Base-by-base conservation (phyloP, 2,888 invertebrate species). In the Caenorhabditis sinica region DNA sequence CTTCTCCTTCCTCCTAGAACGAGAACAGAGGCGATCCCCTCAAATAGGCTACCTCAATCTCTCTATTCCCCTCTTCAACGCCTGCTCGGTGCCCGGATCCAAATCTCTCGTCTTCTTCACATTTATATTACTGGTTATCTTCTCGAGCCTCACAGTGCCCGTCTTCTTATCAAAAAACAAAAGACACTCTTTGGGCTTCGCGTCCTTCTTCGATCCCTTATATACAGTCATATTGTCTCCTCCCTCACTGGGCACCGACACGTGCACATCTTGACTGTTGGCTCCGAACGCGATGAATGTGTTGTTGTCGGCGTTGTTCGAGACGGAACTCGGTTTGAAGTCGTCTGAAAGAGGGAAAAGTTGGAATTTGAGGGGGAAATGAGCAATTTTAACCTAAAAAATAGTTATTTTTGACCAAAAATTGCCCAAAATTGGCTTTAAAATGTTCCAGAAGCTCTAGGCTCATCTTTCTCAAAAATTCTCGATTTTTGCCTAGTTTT, bases 171-270 rank as follows among this genome's bases (percentile, higher is more conserved):
- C 90, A 69, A 89, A 92, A 66, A 92, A 90, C 56, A 92, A 72
- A 15, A 92, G 65, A 75, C 92, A 92, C 53, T 92, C 92, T 58
- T 90, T 91, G 28, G 87, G 89, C 61, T 90, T 90, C n/a, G 90
- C 87, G 13, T 89, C 87, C 74, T 92, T 91, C 45, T 89, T 87
- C 23, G 90, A 76, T 4, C 92, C 91, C 80, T 92, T 90, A 88
- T 87, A 92, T 36, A 92, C 86, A 9, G 91, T 91, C 69, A 90
- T 79, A 28, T 85, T 76, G 28, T 91, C 89, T 30, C 73, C 83
- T 30, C 73, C 83, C 33, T 90, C 90, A 58, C 76, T 87, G 1
- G 90, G 89, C 4, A 91, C 87, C 17, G 90, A 89, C 8, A 91
- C 91, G 75, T 91, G 91, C 23, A 91, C 90, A 73, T 91, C 91